phyloP scores from a whole-genome alignment of 1,140 invertebrate genomes.

The Neotoxoptera formosana region DNA sequence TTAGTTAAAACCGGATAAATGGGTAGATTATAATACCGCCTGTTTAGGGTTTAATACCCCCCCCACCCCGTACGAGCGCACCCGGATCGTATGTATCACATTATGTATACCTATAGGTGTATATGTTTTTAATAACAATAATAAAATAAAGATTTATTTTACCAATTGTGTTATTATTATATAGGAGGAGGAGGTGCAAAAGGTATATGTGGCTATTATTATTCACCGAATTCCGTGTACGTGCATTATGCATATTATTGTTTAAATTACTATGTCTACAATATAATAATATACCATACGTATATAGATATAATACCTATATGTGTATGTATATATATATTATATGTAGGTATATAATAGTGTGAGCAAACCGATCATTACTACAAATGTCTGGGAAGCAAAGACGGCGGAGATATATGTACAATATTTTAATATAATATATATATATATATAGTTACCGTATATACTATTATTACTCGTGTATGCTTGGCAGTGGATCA shows the following conservation, averaged over 20 bases:
- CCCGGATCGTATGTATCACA: no score
- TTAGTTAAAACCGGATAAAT: constrained; percentile 43
- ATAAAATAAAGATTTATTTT: constrained; percentile 36
- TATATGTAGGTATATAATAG: neutral
- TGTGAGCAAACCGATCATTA: neutral
- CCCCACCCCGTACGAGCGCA: neutral
- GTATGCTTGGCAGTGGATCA: no score
- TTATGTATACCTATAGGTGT: neutral
- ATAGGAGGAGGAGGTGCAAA: neutral
- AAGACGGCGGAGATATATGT: no score
- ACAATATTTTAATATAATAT: no score
- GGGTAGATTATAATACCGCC: neutral
- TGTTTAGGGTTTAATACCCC: neutral
- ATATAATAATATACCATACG: neutral
- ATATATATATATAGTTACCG: no score
- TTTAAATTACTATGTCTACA: neutral
- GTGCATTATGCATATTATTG: neutral
- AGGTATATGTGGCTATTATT: neutral
- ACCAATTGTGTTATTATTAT: constrained; percentile 33
- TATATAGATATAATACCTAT: no score
- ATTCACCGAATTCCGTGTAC: constrained; percentile 4
- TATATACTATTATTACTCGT: no score
- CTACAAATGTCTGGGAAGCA: neutral
- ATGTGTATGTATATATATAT: no score
- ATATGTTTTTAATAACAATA: constrained; percentile 5